Evolutionary conservation across 2,888 invertebrate genomes (phyloP).

Genomic region (Lithophane ornitopus): DNA sequence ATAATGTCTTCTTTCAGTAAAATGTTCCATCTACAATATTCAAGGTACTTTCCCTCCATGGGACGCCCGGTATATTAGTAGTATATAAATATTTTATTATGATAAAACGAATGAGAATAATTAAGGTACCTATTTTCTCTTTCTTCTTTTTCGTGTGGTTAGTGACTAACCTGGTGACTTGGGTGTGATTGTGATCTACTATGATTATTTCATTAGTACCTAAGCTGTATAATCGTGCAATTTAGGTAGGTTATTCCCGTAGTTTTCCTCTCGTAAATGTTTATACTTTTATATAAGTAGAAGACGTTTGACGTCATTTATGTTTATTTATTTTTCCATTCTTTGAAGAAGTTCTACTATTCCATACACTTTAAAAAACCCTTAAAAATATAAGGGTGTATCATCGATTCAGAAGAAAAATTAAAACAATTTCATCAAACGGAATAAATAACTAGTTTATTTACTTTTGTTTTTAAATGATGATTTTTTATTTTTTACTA

Average conservation of each 20-base stretch:
- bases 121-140: no score
- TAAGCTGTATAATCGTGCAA: not conserved
- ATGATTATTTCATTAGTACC: not conserved
- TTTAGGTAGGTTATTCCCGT: constrained; percentile 32
- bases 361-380: not conserved
- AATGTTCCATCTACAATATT: no score
- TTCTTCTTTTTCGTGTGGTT: no score
- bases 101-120: not conserved
- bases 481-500: not conserved
- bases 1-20: no score
- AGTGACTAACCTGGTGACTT: no score
- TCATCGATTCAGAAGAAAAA: not conserved
- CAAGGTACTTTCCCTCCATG: no score
- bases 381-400: not conserved
- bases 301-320: constrained; percentile 39
- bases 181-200: not conserved
- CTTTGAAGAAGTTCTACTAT: not conserved
- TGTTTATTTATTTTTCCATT: constrained; percentile 27
- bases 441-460: not conserved
- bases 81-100: not conserved
- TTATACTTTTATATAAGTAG: constrained; percentile 2
- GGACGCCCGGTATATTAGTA: not conserved
- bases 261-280: constrained; percentile 48
- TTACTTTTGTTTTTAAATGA: not conserved
- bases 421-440: no score